Evolutionary conservation across 2,113 vertebrate genomes (phyloP).

Genomic region (Engraulis encrasicolus): DNA sequence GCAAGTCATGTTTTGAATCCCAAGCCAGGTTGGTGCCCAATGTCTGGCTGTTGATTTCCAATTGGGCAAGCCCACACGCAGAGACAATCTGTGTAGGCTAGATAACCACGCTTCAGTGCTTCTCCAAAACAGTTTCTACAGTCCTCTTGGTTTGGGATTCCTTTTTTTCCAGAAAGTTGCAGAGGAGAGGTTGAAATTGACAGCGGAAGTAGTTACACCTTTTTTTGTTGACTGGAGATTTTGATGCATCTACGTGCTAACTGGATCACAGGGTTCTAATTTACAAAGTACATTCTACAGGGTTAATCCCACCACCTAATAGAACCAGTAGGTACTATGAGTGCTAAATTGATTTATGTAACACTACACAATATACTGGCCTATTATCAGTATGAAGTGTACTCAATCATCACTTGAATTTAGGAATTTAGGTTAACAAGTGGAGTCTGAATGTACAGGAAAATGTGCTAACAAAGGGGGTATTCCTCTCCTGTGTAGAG

Average conservation of each 20-base stretch:
- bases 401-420: not conserved
- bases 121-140: not conserved
- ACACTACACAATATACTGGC: too few species aligned
- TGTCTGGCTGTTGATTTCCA: not conserved
- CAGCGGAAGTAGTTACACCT: not conserved
- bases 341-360: too few species aligned
- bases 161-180: not conserved
- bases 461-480: not conserved
- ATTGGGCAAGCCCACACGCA: not conserved
- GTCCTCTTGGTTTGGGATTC: not conserved
- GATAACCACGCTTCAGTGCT: not conserved
- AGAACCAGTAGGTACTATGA: too few species aligned
- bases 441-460: not conserved
- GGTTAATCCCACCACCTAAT: too few species aligned
- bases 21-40: not conserved
- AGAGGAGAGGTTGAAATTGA: not conserved
- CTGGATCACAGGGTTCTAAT: not conserved
- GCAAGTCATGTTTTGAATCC: too few species aligned
- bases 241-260: not conserved
- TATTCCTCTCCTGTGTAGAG: not conserved
- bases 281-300: too few species aligned
- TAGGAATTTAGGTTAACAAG: not conserved
- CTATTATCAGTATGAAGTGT: not conserved
- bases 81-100: not conserved
- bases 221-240: constrained; percentile 11